Evolutionary conservation across 2,113 vertebrate species (phyloP).

Genomic region (Tachysurus vachellii): DNA sequence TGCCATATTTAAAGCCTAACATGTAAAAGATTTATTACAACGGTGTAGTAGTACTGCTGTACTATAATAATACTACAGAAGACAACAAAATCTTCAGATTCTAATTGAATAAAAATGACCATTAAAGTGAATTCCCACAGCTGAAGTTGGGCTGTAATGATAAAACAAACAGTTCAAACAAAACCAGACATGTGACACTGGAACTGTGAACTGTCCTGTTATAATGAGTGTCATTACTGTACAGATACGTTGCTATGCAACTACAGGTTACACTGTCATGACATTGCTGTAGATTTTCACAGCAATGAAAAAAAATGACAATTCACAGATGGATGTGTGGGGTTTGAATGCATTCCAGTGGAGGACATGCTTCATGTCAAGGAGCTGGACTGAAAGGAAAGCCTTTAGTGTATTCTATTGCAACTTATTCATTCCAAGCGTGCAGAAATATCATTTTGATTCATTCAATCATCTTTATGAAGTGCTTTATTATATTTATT

Average conservation of each 20-base stretch:
- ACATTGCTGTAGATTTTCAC: not conserved
- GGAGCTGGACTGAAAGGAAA: not conserved
- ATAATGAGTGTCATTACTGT: conserved; percentile 8
- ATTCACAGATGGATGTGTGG: not conserved
- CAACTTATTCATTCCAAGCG: not conserved
- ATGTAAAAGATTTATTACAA: not conserved
- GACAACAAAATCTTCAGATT: not conserved
- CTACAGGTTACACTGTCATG: not conserved
- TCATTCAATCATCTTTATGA: not conserved
- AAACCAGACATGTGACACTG: not conserved
- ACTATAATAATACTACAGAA: too few species aligned
- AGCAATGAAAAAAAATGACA: too few species aligned
- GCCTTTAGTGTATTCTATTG: not conserved
- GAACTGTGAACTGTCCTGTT: not conserved
- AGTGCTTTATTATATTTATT: not conserved
- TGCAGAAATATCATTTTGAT: not conserved
- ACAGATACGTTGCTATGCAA: not conserved
- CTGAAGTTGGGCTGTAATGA: not conserved
- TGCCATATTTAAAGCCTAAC: not conserved
- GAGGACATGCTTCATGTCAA: not conserved
- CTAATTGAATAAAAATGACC: not conserved
- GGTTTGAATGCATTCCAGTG: not conserved
- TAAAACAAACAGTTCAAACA: not conserved
- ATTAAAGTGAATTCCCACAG: not conserved
- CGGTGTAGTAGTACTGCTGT: not conserved